These are phyloP conservation scores for Forbesichthys agassizii DNA, from an alignment of 2,113 vertebrate species.

Conservation along the genomic window DNA sequence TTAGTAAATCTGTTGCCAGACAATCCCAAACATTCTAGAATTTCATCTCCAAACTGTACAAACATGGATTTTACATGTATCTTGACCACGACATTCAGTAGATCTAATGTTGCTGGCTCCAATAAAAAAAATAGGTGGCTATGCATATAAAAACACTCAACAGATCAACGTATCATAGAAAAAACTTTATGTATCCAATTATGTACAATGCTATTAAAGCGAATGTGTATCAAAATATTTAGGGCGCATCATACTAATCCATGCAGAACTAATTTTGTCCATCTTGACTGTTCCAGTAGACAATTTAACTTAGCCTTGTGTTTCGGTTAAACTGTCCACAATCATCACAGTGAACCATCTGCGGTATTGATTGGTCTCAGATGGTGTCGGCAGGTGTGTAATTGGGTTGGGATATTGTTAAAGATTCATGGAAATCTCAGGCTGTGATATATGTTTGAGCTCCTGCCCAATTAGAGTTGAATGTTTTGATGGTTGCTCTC, in stretches of 20 bases:
- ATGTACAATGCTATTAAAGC: constrained; percentile 12
- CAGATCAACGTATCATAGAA: constrained; percentile 40
- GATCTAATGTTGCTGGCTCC: constrained; percentile 5
- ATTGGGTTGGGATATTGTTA: background rate
- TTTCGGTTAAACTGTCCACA: background rate
- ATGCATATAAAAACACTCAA: constrained; percentile 48
- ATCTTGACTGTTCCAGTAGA: background rate
- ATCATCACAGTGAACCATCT: background rate
- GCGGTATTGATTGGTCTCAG: background rate
- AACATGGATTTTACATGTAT: background rate
- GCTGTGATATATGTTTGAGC: background rate
- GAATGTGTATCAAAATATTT: constrained; percentile 8
- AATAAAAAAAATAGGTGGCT: constrained; percentile 47
- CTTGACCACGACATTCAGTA: constrained; percentile 20
- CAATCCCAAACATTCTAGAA: background rate
- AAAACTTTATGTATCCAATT: constrained; percentile 15
- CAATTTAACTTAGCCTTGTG: background rate
- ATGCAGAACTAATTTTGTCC: background rate
- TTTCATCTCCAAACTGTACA: background rate
- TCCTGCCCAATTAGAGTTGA: no score
- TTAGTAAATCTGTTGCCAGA: constrained; percentile 3
- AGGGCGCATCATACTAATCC: constrained; percentile 1
- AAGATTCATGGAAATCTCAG: background rate
- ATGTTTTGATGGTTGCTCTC: background rate
- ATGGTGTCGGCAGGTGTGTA: background rate